Conservation (phyloP, 2,797 vertebrate species). For the Anomalospiza imberbis region DNA sequence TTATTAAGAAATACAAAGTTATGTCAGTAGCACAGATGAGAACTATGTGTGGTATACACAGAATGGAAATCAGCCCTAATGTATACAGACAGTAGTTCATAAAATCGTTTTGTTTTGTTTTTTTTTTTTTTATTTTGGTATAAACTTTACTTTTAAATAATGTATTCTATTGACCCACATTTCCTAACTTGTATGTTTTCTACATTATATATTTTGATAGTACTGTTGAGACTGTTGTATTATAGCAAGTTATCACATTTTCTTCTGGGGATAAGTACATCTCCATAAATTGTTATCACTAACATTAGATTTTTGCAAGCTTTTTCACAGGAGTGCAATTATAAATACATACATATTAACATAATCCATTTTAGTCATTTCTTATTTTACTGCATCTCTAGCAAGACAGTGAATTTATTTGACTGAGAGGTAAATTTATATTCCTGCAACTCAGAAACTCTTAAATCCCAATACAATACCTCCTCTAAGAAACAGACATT, state of each 20-base stretch:
- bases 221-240: not conserved
- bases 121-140: not conserved
- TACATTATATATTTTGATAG: not conserved
- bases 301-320: not conserved
- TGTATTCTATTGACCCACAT: not conserved
- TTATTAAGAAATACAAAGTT: not conserved
- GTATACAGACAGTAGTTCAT: not conserved
- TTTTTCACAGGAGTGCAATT: conserved; percentile 33
- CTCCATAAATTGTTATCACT: not conserved
- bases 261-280: not conserved
- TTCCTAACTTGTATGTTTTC: not conserved
- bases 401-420: conserved; percentile 8
- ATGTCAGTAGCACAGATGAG: not conserved
- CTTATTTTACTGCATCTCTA: conserved; percentile 22
- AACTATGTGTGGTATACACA: not conserved
- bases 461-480: not conserved
- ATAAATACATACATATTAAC: conserved; percentile 55
- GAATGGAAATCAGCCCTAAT: not conserved
- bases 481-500: not conserved
- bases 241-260: not conserved
- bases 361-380: not conserved
- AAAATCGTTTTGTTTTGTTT: not conserved
- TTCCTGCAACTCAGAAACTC: not conserved
- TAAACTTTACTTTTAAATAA: not conserved
- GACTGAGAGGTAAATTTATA: not conserved